These are phyloP conservation scores for Tenthredo livida DNA, from an alignment of 2,888 invertebrate species.

Conservation along the genomic window DNA sequence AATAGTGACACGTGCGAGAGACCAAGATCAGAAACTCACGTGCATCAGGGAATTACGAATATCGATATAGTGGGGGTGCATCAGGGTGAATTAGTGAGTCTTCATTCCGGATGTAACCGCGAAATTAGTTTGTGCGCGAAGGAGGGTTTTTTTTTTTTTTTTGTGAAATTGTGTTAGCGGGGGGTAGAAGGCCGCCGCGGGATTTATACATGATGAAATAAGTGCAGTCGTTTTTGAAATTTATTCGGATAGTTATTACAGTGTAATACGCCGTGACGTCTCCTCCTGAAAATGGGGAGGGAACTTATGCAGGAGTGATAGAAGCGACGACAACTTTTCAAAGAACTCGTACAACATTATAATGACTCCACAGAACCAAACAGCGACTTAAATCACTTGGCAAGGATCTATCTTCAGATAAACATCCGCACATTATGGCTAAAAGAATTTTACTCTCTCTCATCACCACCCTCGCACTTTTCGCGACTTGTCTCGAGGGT, in stretches of 20 bases:
- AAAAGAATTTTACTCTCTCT: conserved; percentile 47
- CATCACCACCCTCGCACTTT: conserved; percentile 61
- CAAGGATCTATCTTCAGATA: not conserved
- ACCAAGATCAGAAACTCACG: conserved; percentile 10
- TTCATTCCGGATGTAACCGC: not conserved
- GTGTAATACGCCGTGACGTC: not conserved
- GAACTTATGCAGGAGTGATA: not conserved
- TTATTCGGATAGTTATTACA: not conserved
- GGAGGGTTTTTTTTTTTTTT: not conserved
- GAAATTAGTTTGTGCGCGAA: not conserved
- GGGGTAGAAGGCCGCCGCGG: not conserved
- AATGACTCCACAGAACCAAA: not conserved
- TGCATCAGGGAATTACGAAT: not conserved
- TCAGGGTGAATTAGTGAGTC: not conserved
- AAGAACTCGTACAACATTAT: not conserved
- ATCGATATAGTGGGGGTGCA: not conserved
- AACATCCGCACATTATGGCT: conserved; percentile 1
- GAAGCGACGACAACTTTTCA: not conserved
- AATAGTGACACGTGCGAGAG: conserved; percentile 25
- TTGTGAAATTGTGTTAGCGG: not conserved
- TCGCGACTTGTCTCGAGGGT: conserved; percentile 61
- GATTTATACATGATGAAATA: conserved; percentile 1
- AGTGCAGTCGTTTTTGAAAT: not conserved
- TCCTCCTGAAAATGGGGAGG: conserved; percentile 22
- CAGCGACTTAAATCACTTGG: not conserved